Evolutionary conservation across 2,888 invertebrate genomes (phyloP).

Genomic region (Beris chalybata): DNA sequence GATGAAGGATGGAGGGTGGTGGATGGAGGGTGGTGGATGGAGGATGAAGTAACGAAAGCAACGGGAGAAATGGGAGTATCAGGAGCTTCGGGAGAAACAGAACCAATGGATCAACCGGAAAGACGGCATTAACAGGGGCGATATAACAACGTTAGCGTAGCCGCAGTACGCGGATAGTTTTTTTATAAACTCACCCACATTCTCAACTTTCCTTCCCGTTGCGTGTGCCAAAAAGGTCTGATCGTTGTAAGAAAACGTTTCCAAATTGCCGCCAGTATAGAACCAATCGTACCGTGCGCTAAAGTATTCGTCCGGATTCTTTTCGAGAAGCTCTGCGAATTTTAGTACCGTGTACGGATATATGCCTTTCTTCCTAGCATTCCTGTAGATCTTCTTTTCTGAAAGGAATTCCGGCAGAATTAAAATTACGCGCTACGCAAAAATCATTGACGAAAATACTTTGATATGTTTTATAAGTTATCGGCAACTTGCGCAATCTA

Average conservation of each 20-base stretch:
- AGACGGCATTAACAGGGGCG: no score
- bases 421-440: neutral
- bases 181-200: slow-evolving; percentile 23
- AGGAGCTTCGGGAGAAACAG: no score
- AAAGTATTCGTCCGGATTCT: slow-evolving; percentile 47
- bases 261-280: slow-evolving; percentile 51
- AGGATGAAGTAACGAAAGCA: no score
- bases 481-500: slow-evolving; percentile 32
- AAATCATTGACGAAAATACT: slow-evolving; percentile 37
- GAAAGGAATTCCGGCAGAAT: slow-evolving; percentile 2
- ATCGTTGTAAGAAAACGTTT: neutral
- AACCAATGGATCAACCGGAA: no score
- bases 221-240: slow-evolving; percentile 42
- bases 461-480: slow-evolving; percentile 37
- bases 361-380: slow-evolving; percentile 39
- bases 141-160: no score
- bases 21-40: no score
- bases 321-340: slow-evolving; percentile 42
- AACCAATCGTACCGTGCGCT: slow-evolving; percentile 51
- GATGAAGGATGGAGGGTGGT: no score
- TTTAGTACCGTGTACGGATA: slow-evolving; percentile 41
- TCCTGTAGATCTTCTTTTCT: slow-evolving; percentile 41
- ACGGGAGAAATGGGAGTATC: no score
- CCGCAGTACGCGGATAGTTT: no score
- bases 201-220: slow-evolving; percentile 5